phyloP scores from a whole-genome alignment of 2,888 invertebrate genomes.

The Cheilosia pagana region DNA sequence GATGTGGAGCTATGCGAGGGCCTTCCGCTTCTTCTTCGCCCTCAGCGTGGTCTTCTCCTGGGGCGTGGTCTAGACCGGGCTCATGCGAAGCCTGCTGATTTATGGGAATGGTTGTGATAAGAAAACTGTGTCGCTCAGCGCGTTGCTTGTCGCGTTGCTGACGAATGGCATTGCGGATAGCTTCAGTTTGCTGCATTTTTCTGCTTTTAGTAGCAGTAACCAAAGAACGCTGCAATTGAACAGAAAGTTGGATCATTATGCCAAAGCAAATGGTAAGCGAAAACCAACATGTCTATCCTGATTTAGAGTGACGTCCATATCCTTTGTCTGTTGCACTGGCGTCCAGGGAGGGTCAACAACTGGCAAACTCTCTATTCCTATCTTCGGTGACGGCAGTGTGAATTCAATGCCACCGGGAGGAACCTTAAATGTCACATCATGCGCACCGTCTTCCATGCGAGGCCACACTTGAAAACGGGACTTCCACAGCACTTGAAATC shows the following conservation, averaged over 20 bases:
- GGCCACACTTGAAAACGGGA: constrained; percentile 99
- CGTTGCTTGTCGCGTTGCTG: constrained; percentile 98
- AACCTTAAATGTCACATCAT: constrained; percentile 95
- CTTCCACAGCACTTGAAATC: constrained; percentile 98
- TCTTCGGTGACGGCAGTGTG: constrained; percentile 98
- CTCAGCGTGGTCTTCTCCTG: constrained; percentile 93
- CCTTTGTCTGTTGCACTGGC: constrained; percentile 98
- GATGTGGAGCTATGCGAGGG: constrained; percentile 90
- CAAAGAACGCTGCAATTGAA: constrained; percentile 89
- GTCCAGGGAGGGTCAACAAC: constrained; percentile 99
- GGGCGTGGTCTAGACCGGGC: constrained; percentile 93
- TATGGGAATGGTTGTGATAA: constrained; percentile 97
- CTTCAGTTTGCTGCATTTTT: constrained; percentile 99
- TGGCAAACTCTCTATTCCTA: constrained; percentile 96
- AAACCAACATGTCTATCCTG: constrained; percentile 95
- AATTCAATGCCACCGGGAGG: constrained; percentile 99
- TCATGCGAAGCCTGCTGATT: constrained; percentile 98
- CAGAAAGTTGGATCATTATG: not conserved
- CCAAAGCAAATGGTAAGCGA: not conserved
- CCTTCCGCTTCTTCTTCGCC: constrained; percentile 90
- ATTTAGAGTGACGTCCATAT: constrained; percentile 99
- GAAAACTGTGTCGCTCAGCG: constrained; percentile 96
- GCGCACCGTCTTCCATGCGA: constrained; percentile 99
- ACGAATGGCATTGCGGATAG: constrained; percentile 96
- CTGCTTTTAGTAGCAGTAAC: constrained; percentile 99